Conservation (phyloP, 2,888 invertebrate species). For the Chrysolina americana region DNA sequence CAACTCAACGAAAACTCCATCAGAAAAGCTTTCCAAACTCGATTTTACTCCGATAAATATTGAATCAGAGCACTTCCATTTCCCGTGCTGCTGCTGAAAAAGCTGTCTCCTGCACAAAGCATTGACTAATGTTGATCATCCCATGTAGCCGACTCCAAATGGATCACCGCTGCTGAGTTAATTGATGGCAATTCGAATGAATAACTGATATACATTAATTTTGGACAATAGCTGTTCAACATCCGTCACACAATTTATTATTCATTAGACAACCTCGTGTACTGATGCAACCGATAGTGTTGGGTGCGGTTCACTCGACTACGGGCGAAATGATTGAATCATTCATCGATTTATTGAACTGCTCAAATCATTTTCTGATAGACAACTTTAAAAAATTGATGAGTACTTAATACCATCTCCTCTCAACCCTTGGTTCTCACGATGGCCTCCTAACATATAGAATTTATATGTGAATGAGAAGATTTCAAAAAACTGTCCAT, state of each 20-base stretch:
- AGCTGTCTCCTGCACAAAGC: slow-evolving; percentile 21
- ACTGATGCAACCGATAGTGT: slow-evolving; percentile 14
- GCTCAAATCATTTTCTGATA: neutral
- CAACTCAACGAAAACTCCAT: slow-evolving; percentile 2
- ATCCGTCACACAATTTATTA: slow-evolving; percentile 47
- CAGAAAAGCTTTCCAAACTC: slow-evolving; percentile 18
- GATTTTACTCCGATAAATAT: slow-evolving; percentile 17
- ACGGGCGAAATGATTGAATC: neutral
- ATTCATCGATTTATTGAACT: slow-evolving; percentile 4
- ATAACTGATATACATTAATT: slow-evolving; percentile 39
- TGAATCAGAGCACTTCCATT: slow-evolving; percentile 19
- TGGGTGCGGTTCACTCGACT: slow-evolving; percentile 4
- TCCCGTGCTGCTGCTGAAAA: neutral
- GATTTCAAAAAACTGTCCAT: too few relatives aligned
- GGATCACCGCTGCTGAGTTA: neutral
- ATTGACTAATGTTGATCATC: slow-evolving; percentile 13
- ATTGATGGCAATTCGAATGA: slow-evolving; percentile 18
- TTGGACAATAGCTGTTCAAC: slow-evolving; percentile 43
- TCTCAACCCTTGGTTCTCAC: too few relatives aligned
- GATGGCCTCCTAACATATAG: too few relatives aligned
- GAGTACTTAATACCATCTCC: too few relatives aligned
- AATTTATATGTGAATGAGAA: too few relatives aligned
- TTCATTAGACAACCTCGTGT: slow-evolving; percentile 43
- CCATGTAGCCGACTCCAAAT: neutral
- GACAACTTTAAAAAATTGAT: neutral